Evolutionary conservation across 2,797 vertebrate species (phyloP), one percentile per base, ranked within the genome.

Genomic region (Gymnopithys bicolor): DNA sequence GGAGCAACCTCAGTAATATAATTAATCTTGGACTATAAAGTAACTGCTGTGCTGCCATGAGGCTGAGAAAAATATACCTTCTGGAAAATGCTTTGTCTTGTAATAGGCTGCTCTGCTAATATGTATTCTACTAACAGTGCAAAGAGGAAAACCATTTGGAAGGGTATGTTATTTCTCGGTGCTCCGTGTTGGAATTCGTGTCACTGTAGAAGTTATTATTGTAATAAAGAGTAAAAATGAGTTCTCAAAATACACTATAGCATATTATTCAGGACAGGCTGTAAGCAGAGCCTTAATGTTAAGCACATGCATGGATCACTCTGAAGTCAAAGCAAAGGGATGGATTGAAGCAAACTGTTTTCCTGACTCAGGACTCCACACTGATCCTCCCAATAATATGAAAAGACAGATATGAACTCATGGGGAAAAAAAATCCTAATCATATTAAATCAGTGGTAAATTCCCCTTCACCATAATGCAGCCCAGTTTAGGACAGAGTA

Each of bases 141-240:
- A 71, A 91, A 91, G 84, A 90, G 91, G 91, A 93, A 96, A 96
- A 96, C 86, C 94, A 89, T 94, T 93, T 97, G 95, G 95, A 95
- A 89, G 86, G 73, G 32, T 46, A 66, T 93, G 93, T 79, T 95
- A 86, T 94, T 93, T 81, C 95, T 94, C 4, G 7, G 91, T 32
- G 76, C 88, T 92, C 84, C 13, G 22, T 53, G 91, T 63, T 92
- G 95, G 92, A 95, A 94, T 93, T 87, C 87, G 25, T 96, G 95
- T 93, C 88, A 69, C 95, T 93, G 94, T 82, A 96, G 94, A 96
- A 96, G 93, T 96, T 95, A 94, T 96, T 96, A 95, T 96, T 90
- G 94, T 21, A 96, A 96, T 95, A 96, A 96, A 96, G 94, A 94
- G 86, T 92, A 93, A 92, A 95, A 97, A 95, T 66, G 91, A 92